Conservation (phyloP, 2,888 invertebrate species). For the Melieria crassipennis region DNA sequence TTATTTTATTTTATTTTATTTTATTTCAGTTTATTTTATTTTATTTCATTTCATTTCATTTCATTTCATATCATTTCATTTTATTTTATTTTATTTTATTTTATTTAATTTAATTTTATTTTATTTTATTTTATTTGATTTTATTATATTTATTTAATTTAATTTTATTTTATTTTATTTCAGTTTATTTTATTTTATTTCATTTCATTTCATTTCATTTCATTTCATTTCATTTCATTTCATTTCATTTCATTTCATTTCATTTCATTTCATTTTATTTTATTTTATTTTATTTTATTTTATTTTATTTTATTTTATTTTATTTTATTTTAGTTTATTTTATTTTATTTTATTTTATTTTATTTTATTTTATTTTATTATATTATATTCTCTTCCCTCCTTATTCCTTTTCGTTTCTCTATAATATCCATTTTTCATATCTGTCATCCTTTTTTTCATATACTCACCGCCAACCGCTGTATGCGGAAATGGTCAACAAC, state of each 20-base stretch:
- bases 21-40: background rate
- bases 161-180: background rate
- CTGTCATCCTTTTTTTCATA: background rate
- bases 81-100: background rate
- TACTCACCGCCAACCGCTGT: constrained; percentile 72
- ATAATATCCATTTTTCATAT: no score
- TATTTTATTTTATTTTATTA: background rate
- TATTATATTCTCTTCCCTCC: no score
- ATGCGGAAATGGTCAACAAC: constrained; percentile 82
- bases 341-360: background rate
- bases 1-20: background rate
- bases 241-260: background rate
- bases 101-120: background rate
- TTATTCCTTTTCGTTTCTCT: no score
- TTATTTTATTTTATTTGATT: background rate
- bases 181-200: background rate
- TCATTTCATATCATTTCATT: background rate
- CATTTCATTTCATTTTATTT: background rate
- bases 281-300: background rate
- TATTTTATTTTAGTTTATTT: background rate
- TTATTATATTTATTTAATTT: background rate
- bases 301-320: background rate
- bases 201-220: background rate
- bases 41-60: background rate
- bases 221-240: background rate